A percentile compares a stretch with the other conserved stretches of the same genome.
phyloP scores from a whole-genome alignment of 2,888 invertebrate species.

The Acrobasis consociella region DNA sequence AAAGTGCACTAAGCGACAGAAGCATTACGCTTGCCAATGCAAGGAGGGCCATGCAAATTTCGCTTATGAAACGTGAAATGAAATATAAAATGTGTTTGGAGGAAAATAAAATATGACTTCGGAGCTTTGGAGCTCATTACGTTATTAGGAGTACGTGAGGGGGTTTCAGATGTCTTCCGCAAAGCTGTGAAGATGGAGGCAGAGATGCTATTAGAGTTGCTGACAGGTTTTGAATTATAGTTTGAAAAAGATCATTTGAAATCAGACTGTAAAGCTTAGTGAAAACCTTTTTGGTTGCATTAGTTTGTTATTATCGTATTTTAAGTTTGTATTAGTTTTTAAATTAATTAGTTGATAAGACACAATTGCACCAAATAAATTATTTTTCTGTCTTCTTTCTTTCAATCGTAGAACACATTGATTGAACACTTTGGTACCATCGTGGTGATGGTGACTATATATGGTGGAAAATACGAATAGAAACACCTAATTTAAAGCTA shows the following conservation, averaged over 20 bases:
- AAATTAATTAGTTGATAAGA: too few relatives aligned
- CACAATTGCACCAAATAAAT: too few relatives aligned
- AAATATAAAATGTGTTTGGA: slow-evolving; percentile 78
- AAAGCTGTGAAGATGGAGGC: slow-evolving; percentile 45
- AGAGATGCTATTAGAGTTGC: slow-evolving; percentile 8
- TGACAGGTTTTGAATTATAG: slow-evolving; percentile 16
- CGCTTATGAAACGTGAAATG: slow-evolving; percentile 81
- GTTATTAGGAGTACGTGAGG: slow-evolving; percentile 77
- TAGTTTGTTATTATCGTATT: too few relatives aligned
- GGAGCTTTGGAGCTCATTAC: slow-evolving; percentile 75
- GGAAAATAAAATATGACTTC: slow-evolving; percentile 78
- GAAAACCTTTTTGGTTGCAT: too few relatives aligned
- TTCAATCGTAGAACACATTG: background rate
- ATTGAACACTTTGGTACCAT: background rate
- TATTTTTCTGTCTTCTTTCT: too few relatives aligned
- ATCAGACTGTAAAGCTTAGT: too few relatives aligned
- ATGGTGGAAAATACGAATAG: background rate
- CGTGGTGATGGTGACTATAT: background rate
- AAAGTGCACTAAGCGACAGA: slow-evolving; percentile 83
- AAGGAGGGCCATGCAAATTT: slow-evolving; percentile 76
- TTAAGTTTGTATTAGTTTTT: too few relatives aligned
- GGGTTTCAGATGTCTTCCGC: slow-evolving; percentile 67
- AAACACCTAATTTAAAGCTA: too few relatives aligned
- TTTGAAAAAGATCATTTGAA: background rate
- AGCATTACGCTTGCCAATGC: slow-evolving; percentile 78